Evolutionary conservation across 1,140 invertebrate species (phyloP).

Genomic region (Drosophila jambulina): DNA sequence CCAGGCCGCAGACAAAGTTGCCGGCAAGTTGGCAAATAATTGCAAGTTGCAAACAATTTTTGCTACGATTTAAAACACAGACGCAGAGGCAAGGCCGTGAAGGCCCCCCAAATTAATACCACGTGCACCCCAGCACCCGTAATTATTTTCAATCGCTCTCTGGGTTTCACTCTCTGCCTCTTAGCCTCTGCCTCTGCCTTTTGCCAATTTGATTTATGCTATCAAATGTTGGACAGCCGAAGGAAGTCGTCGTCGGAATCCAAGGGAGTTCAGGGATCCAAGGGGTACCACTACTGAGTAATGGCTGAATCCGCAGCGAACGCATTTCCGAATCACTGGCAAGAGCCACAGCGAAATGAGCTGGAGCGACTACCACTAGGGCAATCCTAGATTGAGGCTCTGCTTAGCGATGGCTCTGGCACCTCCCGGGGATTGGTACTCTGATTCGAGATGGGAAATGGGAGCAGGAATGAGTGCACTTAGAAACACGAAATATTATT

Average conservation of each 20-base stretch:
- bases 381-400: slow-evolving; percentile 25
- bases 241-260: not conserved
- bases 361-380: slow-evolving; percentile 17
- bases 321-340: slow-evolving; percentile 71
- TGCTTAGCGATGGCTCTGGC: slow-evolving; percentile 19
- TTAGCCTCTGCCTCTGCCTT: not conserved
- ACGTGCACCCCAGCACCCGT: slow-evolving; percentile 70
- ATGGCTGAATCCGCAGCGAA: slow-evolving; percentile 43
- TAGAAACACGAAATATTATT: too few relatives aligned
- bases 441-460: not conserved
- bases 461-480: too few relatives aligned
- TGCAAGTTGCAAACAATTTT: slow-evolving; percentile 69
- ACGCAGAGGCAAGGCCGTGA: slow-evolving; percentile 11
- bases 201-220: slow-evolving; percentile 75
- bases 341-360: slow-evolving; percentile 47
- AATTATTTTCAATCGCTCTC: slow-evolving; percentile 66
- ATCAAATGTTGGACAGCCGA: slow-evolving; percentile 48
- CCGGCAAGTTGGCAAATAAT: slow-evolving; percentile 50
- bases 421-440: not conserved
- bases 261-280: not conserved
- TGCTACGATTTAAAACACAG: slow-evolving; percentile 74
- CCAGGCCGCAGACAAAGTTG: slow-evolving; percentile 52
- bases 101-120: slow-evolving; percentile 64
- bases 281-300: slow-evolving; percentile 22
- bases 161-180: not conserved